Percentiles rank a stretch among this genome's conserved stretches.
Conservation (phyloP, 1,140 invertebrate genomes). For the Zaprionus inermis region DNA sequence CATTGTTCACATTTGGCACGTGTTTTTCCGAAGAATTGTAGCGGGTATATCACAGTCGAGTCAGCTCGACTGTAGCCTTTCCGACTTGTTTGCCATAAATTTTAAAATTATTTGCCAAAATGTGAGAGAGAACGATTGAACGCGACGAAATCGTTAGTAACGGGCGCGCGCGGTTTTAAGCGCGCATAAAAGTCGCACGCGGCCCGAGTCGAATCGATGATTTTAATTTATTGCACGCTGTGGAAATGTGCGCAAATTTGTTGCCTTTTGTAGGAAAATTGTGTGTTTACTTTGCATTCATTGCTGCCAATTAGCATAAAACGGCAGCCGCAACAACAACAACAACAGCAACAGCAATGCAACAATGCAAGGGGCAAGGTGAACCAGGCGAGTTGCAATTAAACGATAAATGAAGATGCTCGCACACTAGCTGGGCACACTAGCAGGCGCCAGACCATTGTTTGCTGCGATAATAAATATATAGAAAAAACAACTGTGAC, state of each 20-base stretch:
- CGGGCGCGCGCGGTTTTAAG: conserved; percentile 24
- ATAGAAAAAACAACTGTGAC: conserved; percentile 52
- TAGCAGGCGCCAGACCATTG: conserved; percentile 46
- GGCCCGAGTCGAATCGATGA: conserved; percentile 44
- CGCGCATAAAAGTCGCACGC: conserved; percentile 43
- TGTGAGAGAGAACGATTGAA: background rate
- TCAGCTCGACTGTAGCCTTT: too few species aligned
- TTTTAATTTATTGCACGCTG: conserved; percentile 67
- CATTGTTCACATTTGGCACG: too few species aligned
- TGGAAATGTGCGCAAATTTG: conserved; percentile 68
- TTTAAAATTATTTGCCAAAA: conserved; percentile 9
- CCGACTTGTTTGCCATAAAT: conserved; percentile 72
- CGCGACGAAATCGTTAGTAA: background rate
- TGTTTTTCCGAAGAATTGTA: too few species aligned
- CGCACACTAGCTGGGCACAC: conserved; percentile 2
- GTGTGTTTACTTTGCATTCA: conserved; percentile 62
- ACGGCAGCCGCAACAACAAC: conserved; percentile 34
- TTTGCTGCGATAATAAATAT: conserved; percentile 53
- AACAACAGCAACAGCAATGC: conserved; percentile 25
- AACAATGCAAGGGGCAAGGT: conserved; percentile 60
- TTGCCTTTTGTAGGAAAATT: conserved; percentile 60
- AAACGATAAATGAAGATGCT: conserved; percentile 77
- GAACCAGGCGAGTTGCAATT: conserved; percentile 64
- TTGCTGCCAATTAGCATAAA: conserved; percentile 71
- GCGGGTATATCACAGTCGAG: too few species aligned